These are phyloP conservation scores for Mamestra configurata DNA, from an alignment of 1,140 invertebrate species.

Conservation along the genomic window DNA sequence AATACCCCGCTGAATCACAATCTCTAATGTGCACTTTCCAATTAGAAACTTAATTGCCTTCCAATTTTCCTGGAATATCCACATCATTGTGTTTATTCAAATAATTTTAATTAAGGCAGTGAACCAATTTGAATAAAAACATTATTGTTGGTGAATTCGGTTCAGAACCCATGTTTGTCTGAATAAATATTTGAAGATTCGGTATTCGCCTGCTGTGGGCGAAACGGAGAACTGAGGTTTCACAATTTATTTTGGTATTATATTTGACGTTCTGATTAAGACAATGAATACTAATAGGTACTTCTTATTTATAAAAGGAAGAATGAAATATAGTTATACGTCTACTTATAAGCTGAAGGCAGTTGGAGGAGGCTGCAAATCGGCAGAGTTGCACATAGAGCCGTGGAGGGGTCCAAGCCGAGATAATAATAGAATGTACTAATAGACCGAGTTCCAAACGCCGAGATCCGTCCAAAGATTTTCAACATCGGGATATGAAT, in stretches of 20 bases:
- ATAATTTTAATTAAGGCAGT: neutral
- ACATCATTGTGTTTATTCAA: neutral
- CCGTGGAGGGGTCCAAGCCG: too few species aligned
- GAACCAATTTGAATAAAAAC: slow-evolving; percentile 9
- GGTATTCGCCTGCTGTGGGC: neutral
- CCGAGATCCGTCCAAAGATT: too few species aligned
- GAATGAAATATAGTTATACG: too few species aligned
- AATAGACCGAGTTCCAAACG: too few species aligned
- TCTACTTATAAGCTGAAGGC: too few species aligned
- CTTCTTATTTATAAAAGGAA: neutral
- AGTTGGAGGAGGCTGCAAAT: too few species aligned
- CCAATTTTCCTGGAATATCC: neutral
- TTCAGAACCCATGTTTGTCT: neutral
- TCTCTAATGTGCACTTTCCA: too few species aligned
- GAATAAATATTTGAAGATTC: slow-evolving; percentile 3
- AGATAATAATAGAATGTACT: too few species aligned
- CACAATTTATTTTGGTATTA: slow-evolving; percentile 12
- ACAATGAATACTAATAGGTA: neutral
- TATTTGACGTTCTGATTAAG: slow-evolving; percentile 6
- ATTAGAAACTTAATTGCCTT: too few species aligned
- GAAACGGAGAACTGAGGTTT: neutral
- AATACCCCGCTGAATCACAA: too few species aligned
- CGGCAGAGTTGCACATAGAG: too few species aligned
- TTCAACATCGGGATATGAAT: too few species aligned
- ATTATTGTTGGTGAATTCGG: neutral